These are phyloP conservation scores for Rhea americana DNA, from an alignment of 2,113 vertebrate species.

Conservation along the genomic window DNA sequence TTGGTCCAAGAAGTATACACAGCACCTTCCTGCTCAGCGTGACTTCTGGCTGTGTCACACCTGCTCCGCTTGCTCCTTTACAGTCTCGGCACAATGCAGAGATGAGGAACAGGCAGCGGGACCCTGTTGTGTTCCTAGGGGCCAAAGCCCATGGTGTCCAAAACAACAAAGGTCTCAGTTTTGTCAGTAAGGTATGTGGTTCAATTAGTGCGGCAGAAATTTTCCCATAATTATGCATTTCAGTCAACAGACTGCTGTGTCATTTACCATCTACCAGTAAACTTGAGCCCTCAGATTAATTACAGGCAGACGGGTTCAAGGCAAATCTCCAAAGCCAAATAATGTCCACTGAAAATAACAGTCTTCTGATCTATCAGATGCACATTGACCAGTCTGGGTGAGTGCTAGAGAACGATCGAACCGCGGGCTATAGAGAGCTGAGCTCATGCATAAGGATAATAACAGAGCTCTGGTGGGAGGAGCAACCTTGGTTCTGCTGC, in stretches of 20 bases:
- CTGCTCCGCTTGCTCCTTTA: background rate
- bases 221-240: background rate
- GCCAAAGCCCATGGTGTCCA: background rate
- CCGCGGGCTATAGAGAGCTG: background rate
- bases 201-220: background rate
- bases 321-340: background rate
- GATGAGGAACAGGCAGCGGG: background rate
- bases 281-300: slow-evolving; percentile 10
- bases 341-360: background rate
- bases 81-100: background rate
- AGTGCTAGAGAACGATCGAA: background rate
- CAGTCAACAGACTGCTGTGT: background rate
- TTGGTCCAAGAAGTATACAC: background rate
- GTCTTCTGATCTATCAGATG: background rate
- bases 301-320: background rate
- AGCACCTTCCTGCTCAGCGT: background rate
- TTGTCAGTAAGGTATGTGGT: background rate
- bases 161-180: background rate
- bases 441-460: background rate
- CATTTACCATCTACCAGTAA: background rate
- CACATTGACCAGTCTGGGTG: background rate
- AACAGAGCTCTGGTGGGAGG: background rate
- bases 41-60: background rate
- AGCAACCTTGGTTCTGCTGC: background rate
- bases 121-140: background rate